Percentiles rank a stretch among this genome's conserved stretches.
phyloP scores from a whole-genome alignment of 2,113 vertebrate genomes.

The Miniopterus natalensis region DNA sequence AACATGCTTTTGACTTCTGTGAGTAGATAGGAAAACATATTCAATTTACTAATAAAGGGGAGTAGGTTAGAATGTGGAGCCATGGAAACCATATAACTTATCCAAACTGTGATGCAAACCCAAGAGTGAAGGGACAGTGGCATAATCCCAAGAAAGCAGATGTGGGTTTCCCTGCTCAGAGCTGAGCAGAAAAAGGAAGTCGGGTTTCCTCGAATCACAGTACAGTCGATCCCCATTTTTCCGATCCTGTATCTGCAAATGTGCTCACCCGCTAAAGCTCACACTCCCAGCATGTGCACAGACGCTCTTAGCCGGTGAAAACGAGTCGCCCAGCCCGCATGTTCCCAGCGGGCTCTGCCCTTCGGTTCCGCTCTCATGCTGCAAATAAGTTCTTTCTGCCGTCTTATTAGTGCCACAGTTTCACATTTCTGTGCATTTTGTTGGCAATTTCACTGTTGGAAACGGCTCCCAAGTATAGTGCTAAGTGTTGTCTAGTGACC shows the following conservation, averaged over 20 bases:
- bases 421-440: not conserved
- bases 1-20: not conserved
- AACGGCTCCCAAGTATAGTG: accelerated
- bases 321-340: accelerated
- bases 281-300: accelerated
- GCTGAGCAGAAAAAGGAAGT: not conserved
- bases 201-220: accelerated
- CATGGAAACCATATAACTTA: accelerated
- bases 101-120: not conserved
- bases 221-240: accelerated
- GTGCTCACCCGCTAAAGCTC: not conserved
- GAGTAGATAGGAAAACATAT: not conserved
- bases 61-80: accelerated
- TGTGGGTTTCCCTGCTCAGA: not conserved
- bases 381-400: not conserved
- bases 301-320: not conserved
- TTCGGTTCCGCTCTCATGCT: not conserved
- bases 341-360: not conserved
- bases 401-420: accelerated
- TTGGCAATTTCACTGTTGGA: not conserved
- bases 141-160: accelerated
- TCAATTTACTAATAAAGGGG: not conserved
- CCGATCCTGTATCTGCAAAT: not conserved
- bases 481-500: accelerated
- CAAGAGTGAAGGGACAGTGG: not conserved